These are phyloP conservation scores for Peucedramus taeniatus DNA, from an alignment of 2,113 vertebrate species.

Conservation along the genomic window DNA sequence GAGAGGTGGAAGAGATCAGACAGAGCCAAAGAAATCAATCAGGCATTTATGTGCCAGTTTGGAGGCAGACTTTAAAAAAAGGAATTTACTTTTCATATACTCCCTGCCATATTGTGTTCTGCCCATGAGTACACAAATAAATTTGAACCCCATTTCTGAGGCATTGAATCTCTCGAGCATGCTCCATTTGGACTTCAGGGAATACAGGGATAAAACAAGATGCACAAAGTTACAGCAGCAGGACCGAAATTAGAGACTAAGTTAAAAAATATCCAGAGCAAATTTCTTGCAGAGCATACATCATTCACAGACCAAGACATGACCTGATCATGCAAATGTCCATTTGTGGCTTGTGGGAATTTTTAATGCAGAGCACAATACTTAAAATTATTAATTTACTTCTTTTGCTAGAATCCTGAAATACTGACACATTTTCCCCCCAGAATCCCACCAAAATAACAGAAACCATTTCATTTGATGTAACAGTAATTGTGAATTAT, in stretches of 20 bases:
- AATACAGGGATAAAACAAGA: background rate
- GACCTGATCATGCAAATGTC: background rate
- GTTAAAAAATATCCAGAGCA: background rate
- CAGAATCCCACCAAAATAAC: background rate
- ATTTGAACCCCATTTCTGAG: background rate
- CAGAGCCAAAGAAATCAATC: background rate
- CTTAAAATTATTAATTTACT: background rate
- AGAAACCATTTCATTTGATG: background rate
- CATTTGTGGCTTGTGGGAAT: accelerated
- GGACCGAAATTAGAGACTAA: background rate
- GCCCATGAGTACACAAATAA: background rate
- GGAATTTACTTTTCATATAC: background rate
- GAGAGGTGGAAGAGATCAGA: background rate
- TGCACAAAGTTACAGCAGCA: background rate
- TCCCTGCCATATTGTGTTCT: background rate
- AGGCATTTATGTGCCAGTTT: background rate
- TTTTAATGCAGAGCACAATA: background rate
- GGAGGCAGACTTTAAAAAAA: background rate
- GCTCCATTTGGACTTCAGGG: background rate
- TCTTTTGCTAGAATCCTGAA: background rate
- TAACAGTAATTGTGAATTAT: background rate
- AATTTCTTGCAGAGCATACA: background rate
- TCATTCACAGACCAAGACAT: background rate
- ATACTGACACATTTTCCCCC: accelerated
- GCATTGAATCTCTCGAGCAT: background rate